A percentile compares a stretch with the other conserved stretches of the same genome.
Conservation (phyloP, 2,113 vertebrate genomes). For the Illadopsis cleaveri region DNA sequence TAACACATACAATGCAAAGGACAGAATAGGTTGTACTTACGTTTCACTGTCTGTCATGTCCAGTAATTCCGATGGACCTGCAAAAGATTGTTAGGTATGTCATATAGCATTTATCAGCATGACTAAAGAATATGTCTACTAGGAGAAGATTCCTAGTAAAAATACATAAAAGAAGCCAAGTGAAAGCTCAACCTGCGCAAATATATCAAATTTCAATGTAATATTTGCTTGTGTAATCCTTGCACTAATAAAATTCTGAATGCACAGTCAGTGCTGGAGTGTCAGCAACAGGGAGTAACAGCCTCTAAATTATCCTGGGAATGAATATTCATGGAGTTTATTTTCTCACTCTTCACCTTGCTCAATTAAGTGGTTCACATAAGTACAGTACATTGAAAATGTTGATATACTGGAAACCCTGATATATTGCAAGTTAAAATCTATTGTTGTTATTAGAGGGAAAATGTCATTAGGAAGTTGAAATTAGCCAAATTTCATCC, state of each 20-base stretch:
- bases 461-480: constrained; percentile 61
- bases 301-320: constrained; percentile 1
- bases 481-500: constrained; percentile 49
- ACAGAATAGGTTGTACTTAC: constrained; percentile 68
- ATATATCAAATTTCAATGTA: not conserved
- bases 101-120: not conserved
- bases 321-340: constrained; percentile 61
- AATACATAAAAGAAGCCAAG: not conserved
- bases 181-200: not conserved
- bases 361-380: constrained; percentile 35
- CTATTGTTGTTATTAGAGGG: constrained; percentile 15
- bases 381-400: constrained; percentile 26
- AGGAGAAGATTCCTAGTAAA: not conserved
- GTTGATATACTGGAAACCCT: constrained; percentile 20
- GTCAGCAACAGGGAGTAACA: not conserved
- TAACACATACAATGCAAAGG: not conserved
- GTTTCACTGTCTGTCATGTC: constrained; percentile 92
- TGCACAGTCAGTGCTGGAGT: not conserved
- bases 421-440: constrained; percentile 36
- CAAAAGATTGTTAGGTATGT: constrained; percentile 30
- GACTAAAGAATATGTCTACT: not conserved
- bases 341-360: constrained; percentile 58
- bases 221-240: not conserved
- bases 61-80: constrained; percentile 89
- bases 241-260: not conserved